Base-by-base conservation (phyloP, 2,888 invertebrate species). In the Pachliopta kotzebuea region DNA sequence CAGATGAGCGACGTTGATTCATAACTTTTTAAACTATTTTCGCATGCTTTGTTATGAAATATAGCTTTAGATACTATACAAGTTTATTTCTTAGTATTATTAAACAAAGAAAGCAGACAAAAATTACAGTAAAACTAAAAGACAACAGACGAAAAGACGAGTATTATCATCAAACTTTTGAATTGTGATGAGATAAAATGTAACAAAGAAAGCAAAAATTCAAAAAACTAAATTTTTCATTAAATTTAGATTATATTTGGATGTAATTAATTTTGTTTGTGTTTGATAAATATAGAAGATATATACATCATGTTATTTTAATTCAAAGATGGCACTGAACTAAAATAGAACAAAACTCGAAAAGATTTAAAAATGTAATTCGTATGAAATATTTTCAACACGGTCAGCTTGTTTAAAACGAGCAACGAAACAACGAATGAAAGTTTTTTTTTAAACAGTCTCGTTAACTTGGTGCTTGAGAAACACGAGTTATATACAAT, bases 1-100 rank as follows among this genome's bases (percentile, higher is more conserved):
- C 37, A 53, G 52, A 60, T 60, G 53, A 24, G 24, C 60, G 29
- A 29, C 9, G 37, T 60, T 60, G 60, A 60, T 60, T 60, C 37
- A 60, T 37, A 31, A 60, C 53, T 24, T 53, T 20, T 59, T 52
- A 31, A 52, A 59, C 50, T 52, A 31, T 52, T 31, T 31, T 52
- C 37, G 31, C 11, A 9, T 31, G 11, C 31, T 37, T 37, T 37
- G 0, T 14, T 37, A 14, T n/a, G 45, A 45, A 45, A 45, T 45
- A 18, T n/a, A 7, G 0, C 45, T 45, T n/a, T 45, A n/a, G 18
- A n/a, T 45, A 6, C 6, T 26, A 6, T 26, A 26, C 26, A 26
- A 6, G 26, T 26, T 6, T 6, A 26, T 26, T 26, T 26, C 3
- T 26, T 4, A 3, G 6, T 26, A 14, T 37, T 11, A 6, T 14